Percentiles rank a stretch among this genome's conserved stretches.
Evolutionary conservation across 2,888 invertebrate genomes (phyloP).

Genomic region (Lasius fuliginosus): DNA sequence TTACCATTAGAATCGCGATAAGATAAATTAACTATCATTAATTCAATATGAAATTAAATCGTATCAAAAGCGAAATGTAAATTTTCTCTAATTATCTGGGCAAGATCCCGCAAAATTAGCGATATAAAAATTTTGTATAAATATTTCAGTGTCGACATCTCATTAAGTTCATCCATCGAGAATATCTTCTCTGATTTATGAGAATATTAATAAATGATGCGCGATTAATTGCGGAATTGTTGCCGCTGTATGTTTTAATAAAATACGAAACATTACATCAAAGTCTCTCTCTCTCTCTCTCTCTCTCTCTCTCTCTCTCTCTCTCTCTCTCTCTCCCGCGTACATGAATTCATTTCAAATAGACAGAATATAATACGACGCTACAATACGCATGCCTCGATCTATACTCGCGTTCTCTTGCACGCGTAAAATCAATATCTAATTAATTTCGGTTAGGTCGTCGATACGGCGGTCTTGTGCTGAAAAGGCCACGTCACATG

Average conservation of each 20-base stretch:
- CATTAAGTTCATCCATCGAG: background rate
- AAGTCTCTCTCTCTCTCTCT: background rate
- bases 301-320: no score
- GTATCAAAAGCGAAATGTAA: background rate
- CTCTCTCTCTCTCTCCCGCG: background rate
- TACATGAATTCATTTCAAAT: slow-evolving; percentile 29
- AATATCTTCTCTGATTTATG: background rate
- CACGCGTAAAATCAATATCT: slow-evolving; percentile 48
- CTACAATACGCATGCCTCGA: slow-evolving; percentile 8
- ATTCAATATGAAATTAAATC: background rate
- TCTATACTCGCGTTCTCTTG: background rate
- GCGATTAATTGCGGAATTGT: slow-evolving; percentile 14
- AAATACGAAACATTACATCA: slow-evolving; percentile 21
- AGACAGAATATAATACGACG: slow-evolving; percentile 8
- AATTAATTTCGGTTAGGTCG: slow-evolving; percentile 54
- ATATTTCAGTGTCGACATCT: slow-evolving; percentile 4
- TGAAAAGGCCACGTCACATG: slow-evolving; percentile 22
- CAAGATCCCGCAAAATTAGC: background rate
- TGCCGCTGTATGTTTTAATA: slow-evolving; percentile 16
- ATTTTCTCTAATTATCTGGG: background rate
- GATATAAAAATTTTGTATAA: slow-evolving; percentile 6
- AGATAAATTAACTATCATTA: no score
- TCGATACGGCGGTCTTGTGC: slow-evolving; percentile 42
- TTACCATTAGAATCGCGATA: background rate
- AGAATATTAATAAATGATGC: slow-evolving; percentile 18